phyloP scores from a whole-genome alignment of 2,888 invertebrate genomes.

The Deilephila elpenor region DNA sequence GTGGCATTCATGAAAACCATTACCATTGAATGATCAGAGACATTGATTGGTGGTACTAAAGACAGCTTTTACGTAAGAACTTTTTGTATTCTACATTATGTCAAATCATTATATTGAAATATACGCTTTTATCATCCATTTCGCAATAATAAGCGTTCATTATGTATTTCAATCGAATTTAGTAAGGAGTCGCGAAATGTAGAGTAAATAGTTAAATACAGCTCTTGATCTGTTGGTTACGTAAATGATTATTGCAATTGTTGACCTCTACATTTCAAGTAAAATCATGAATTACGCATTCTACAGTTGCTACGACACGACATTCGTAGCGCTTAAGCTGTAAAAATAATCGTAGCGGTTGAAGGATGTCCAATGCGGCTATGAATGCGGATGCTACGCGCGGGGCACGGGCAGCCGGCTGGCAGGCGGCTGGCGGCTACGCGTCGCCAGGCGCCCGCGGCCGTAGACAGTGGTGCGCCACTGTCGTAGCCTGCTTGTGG shows the following conservation, averaged over 20 bases:
- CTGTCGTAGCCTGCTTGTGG: slow-evolving; percentile 36
- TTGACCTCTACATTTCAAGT: neutral
- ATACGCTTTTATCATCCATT: too few species aligned
- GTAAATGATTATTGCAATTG: slow-evolving; percentile 1
- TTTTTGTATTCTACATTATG: neutral
- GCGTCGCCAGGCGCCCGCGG: slow-evolving; percentile 16
- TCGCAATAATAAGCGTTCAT: neutral
- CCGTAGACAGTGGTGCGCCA: slow-evolving; percentile 31
- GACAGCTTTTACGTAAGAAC: slow-evolving; percentile 5
- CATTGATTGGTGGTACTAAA: neutral
- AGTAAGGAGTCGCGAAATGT: neutral
- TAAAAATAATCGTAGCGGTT: slow-evolving; percentile 12
- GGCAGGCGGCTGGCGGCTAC: slow-evolving; percentile 25
- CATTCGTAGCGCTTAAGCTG: neutral
- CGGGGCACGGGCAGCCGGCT: slow-evolving; percentile 19
- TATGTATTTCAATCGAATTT: neutral
- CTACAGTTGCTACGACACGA: neutral
- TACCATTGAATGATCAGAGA: slow-evolving; percentile 1
- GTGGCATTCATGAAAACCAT: neutral
- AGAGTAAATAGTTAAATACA: neutral
- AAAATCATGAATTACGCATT: neutral
- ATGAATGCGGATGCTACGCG: slow-evolving; percentile 35
- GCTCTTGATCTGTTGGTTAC: neutral
- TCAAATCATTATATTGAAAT: too few species aligned
- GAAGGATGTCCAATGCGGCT: slow-evolving; percentile 33